Percentiles rank a stretch among this genome's conserved stretches.
phyloP scores from a whole-genome alignment of 37 sponge, comb jelly and placozoan species.

The Hexactinellida sp. region DNA sequence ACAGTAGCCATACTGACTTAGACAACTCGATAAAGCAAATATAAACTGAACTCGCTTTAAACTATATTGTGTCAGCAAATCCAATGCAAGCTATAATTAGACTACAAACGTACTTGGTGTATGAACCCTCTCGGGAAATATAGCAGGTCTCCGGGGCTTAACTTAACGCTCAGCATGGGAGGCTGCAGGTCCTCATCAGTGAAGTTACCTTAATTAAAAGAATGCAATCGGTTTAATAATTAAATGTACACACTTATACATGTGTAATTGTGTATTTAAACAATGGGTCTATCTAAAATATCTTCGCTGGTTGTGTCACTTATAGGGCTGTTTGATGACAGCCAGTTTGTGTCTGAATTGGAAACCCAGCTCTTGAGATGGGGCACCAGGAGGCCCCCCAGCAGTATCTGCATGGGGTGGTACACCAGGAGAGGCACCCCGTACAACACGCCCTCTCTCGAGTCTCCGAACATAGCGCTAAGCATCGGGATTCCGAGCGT shows the following conservation, averaged over 20 bases:
- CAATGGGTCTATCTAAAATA: background rate
- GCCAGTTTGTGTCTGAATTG: background rate
- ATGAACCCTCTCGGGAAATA: slow-evolving; percentile 92
- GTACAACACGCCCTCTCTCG: slow-evolving; percentile 35
- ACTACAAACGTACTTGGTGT: slow-evolving; percentile 65
- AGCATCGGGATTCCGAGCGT: slow-evolving; percentile 96
- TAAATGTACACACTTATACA: background rate
- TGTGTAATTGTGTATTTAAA: background rate
- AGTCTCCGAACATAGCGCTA: slow-evolving; percentile 67
- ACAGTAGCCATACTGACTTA: background rate
- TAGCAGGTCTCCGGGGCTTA: slow-evolving; percentile 81
- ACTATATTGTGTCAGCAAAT: background rate
- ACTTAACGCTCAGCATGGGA: slow-evolving; percentile 57
- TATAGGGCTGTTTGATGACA: background rate
- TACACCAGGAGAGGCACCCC: slow-evolving; percentile 79
- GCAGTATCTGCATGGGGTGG: slow-evolving; percentile 89
- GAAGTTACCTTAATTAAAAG: slow-evolving; percentile 45
- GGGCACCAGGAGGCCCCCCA: slow-evolving; percentile 80
- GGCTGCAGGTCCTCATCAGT: slow-evolving; percentile 54
- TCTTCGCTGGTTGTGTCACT: background rate
- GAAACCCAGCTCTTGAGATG: slow-evolving; percentile 67
- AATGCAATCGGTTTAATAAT: background rate
- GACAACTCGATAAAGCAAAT: background rate
- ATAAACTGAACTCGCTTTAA: background rate
- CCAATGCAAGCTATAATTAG: background rate